Percentiles rank a stretch among this genome's conserved stretches.
These are phyloP conservation scores for Drosophila setifemur DNA, from an alignment of 1,140 invertebrate genomes.

Conservation along the genomic window DNA sequence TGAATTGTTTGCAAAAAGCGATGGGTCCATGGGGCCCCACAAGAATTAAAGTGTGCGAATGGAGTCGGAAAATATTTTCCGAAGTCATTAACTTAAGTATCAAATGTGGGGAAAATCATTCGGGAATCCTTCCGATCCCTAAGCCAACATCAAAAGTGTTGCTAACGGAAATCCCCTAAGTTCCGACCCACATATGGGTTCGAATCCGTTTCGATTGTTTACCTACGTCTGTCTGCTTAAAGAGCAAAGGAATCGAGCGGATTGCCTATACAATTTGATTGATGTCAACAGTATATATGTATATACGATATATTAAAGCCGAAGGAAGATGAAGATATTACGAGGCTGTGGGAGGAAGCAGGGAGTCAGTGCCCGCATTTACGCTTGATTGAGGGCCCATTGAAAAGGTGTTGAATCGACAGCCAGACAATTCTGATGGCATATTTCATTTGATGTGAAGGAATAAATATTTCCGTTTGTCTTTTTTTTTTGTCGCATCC, in stretches of 20 bases:
- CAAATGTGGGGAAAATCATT: neutral
- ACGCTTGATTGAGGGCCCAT: slow-evolving; percentile 69
- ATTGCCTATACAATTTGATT: slow-evolving; percentile 53
- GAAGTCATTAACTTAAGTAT: slow-evolving; percentile 27
- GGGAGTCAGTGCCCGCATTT: slow-evolving; percentile 46
- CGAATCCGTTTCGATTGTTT: slow-evolving; percentile 17
- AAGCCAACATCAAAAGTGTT: slow-evolving; percentile 19
- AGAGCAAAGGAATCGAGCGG: slow-evolving; percentile 22
- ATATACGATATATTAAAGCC: slow-evolving; percentile 14
- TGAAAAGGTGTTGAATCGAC: slow-evolving; percentile 64
- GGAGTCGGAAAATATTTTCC: neutral
- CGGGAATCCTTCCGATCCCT: slow-evolving; percentile 14
- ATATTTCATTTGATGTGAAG: slow-evolving; percentile 73
- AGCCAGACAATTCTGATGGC: slow-evolving; percentile 73
- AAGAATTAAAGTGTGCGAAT: neutral
- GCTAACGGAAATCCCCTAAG: slow-evolving; percentile 9
- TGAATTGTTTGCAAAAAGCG: slow-evolving; percentile 21
- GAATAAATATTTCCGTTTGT: slow-evolving; percentile 69
- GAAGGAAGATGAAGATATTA: neutral
- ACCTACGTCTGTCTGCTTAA: slow-evolving; percentile 39
- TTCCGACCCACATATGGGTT: slow-evolving; percentile 10
- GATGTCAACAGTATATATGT: slow-evolving; percentile 46
- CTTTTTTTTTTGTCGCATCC: slow-evolving; percentile 30
- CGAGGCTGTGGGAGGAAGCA: neutral
- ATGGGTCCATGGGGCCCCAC: neutral